Evolutionary conservation across 2,113 vertebrate genomes (phyloP).

Genomic region (Paedocypris sp.): DNA sequence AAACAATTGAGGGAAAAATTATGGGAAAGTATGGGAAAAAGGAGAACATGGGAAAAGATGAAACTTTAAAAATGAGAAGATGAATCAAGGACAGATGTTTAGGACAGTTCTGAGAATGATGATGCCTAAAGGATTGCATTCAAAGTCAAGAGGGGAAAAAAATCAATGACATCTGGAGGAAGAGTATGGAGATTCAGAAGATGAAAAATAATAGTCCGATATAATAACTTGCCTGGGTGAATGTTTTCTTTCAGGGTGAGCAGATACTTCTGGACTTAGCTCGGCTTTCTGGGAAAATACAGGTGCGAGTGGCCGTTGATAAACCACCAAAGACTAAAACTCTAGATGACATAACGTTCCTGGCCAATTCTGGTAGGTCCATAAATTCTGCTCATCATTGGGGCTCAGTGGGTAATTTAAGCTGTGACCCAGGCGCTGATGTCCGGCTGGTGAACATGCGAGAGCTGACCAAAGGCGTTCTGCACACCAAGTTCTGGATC

Average conservation of each 20-base stretch:
- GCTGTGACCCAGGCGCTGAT: constrained; percentile 58
- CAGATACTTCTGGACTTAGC: constrained; percentile 59
- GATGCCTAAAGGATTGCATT: no score
- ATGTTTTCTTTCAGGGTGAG: constrained; percentile 59
- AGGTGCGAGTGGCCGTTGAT: constrained; percentile 69
- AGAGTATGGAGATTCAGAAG: no score
- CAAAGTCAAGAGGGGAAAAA: no score
- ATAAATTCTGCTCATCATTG: neutral
- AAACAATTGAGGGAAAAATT: no score
- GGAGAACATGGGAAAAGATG: no score
- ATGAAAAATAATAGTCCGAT: neutral
- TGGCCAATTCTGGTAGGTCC: constrained; percentile 65
- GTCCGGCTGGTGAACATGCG: constrained; percentile 71
- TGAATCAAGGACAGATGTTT: no score
- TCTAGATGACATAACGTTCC: constrained; percentile 49
- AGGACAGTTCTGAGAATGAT: no score
- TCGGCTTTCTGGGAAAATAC: constrained; percentile 52
- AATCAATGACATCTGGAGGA: no score
- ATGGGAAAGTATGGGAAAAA: no score
- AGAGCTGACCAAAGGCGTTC: constrained; percentile 69
- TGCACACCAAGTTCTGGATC: constrained; percentile 94
- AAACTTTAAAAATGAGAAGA: no score
- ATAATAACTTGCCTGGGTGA: neutral
- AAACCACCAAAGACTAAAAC: constrained; percentile 32
- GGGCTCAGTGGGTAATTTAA: no score